phyloP scores from a whole-genome alignment of 2,113 vertebrate genomes.

The Carassius carassius region DNA sequence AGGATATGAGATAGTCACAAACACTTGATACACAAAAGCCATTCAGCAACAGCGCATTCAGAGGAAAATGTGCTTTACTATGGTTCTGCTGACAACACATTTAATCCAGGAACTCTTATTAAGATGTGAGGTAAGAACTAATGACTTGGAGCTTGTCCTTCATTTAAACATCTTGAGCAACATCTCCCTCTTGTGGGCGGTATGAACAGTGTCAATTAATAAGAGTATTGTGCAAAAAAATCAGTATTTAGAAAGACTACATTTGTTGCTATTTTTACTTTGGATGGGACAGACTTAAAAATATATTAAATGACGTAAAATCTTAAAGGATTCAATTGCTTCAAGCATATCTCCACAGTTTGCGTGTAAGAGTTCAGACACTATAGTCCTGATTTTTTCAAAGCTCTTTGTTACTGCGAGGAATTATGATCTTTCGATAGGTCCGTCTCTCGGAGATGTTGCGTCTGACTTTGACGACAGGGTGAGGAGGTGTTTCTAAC shows the following conservation, averaged over 20 bases:
- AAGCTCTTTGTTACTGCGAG: conserved; percentile 78
- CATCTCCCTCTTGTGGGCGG: conserved; percentile 66
- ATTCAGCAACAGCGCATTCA: conserved; percentile 9
- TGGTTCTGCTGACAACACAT: neutral
- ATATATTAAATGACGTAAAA: neutral
- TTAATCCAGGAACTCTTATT: neutral
- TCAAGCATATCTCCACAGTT: neutral
- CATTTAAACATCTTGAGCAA: conserved; percentile 45
- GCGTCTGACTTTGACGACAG: conserved; percentile 80
- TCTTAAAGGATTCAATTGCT: neutral
- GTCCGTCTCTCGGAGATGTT: conserved; percentile 91
- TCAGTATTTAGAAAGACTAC: neutral
- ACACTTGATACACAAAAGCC: neutral
- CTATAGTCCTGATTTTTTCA: conserved; percentile 59
- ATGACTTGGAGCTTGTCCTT: neutral
- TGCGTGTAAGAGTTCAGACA: neutral
- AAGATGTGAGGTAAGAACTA: neutral
- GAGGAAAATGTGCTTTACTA: neutral
- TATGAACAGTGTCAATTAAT: neutral
- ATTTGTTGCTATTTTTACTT: neutral
- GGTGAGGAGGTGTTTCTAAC: conserved; percentile 67
- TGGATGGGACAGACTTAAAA: neutral
- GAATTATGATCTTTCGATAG: conserved; percentile 81
- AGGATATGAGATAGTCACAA: conserved; percentile 66
- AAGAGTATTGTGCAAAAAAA: neutral